Evolutionary conservation across 2,888 invertebrate genomes (phyloP), one percentile per base, ranked within the genome.

Genomic region (Scaptomyza reducta): DNA sequence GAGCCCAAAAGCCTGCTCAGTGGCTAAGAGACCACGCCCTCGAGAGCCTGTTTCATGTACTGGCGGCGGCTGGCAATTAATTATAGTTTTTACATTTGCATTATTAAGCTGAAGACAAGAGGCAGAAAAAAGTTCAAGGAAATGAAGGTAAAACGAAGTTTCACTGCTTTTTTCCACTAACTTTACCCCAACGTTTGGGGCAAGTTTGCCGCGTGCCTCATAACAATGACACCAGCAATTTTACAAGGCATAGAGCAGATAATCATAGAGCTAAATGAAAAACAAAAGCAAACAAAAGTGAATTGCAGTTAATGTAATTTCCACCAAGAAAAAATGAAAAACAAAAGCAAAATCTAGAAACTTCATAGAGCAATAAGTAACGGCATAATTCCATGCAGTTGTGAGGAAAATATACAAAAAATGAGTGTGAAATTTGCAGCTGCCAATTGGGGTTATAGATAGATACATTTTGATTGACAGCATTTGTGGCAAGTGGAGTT

Each of bases 191-290:
- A 16, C 42, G 18, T n/a, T 51, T 14, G 44, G 40, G 42, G 46
- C 31, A 44, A 61, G 40, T 42, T 54, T 42, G 75, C 77, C 75
- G 66, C 76, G 79, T 82, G 79, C 79, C 85, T 60, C 64, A 64
- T 53, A 70, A 69, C 86, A 84, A 81, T 85, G 84, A 85, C 84
- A 85, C 81, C 66, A 55, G 76, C 87, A 85, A 85, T 85, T 85
- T 85, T 74, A 74, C 77, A 79, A 85, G 77, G 79, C 87, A 85
- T 77, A 79, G 84, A 85, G 81, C 84, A 86, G 68, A 85, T 83
- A 83, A 83, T 83, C 70, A 82, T 70, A 77, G 77, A 9, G 16
- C 10, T 10, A n/a, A 47, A 42, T 6, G 41, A 59, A 56, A 70
- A 70, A 58, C 56, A 74, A 58, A 50, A 58, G 60, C 45, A 18